Conservation (phyloP, 2,113 vertebrate genomes). For the Trochalopteron elliotii region DNA sequence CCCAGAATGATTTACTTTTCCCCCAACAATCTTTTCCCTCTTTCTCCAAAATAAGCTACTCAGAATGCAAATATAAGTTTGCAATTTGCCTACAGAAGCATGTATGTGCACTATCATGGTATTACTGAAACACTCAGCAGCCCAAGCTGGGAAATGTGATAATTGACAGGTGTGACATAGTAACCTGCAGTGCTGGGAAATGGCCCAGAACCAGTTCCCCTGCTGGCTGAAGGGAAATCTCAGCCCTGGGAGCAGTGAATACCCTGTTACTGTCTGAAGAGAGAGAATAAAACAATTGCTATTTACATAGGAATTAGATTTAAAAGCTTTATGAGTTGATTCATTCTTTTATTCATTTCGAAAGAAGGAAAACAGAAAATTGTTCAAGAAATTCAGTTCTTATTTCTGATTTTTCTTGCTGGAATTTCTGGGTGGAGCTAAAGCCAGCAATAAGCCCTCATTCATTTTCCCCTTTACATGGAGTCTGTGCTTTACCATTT, state of each 20-base stretch:
- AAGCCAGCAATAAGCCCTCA: background rate
- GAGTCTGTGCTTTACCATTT: background rate
- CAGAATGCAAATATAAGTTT: background rate
- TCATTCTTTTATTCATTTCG: background rate
- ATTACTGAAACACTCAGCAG: background rate
- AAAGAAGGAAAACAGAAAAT: background rate
- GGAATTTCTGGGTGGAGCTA: background rate
- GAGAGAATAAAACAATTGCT: background rate
- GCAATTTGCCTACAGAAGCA: background rate
- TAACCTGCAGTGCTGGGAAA: background rate
- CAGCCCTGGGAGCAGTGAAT: background rate
- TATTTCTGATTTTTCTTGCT: background rate
- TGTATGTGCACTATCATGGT: background rate
- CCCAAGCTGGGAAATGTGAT: background rate
- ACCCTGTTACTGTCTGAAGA: background rate
- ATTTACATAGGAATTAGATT: background rate
- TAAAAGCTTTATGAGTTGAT: background rate
- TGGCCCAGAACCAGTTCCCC: background rate
- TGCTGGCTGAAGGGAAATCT: background rate
- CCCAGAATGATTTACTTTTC: background rate
- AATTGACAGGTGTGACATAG: background rate
- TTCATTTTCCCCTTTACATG: fast-evolving
- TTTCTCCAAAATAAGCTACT: background rate
- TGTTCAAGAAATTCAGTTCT: background rate
- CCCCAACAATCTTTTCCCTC: background rate